Evolutionary conservation across 2,888 invertebrate species (phyloP).

Genomic region (Melipona bicolor): DNA sequence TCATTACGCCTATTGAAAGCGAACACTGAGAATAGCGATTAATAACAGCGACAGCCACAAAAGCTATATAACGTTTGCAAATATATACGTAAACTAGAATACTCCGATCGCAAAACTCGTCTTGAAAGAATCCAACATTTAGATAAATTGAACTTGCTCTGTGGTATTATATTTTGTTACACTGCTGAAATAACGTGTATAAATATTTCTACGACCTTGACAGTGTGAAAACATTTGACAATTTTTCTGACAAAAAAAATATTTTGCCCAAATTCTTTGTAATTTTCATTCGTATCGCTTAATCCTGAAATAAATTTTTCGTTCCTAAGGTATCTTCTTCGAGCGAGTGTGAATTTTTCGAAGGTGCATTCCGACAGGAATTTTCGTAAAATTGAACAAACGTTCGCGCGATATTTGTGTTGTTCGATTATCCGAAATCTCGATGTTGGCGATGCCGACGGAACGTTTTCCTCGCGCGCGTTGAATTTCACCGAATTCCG

Average conservation of each 20-base stretch:
- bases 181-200: no score
- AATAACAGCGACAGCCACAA: constrained; percentile 71
- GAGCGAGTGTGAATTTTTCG: not conserved
- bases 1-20: constrained; percentile 65
- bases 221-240: not conserved
- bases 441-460: constrained; percentile 2
- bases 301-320: not conserved
- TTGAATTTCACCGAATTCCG: not conserved
- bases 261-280: no score
- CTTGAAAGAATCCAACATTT: not conserved
- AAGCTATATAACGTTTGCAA: constrained; percentile 65
- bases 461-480: not conserved
- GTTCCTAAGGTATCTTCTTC: not conserved
- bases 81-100: constrained; percentile 40
- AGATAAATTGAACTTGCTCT: not conserved
- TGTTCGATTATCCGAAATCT: not conserved
- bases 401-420: not conserved
- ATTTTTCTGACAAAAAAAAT: not conserved
- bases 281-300: not conserved
- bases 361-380: not conserved
- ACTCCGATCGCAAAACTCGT: constrained; percentile 19
- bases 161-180: no score
- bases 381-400: not conserved
- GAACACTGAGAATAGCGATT: constrained; percentile 65
- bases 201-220: not conserved